Conservation (phyloP, 1,140 invertebrate species). For the Eueides isabella region DNA sequence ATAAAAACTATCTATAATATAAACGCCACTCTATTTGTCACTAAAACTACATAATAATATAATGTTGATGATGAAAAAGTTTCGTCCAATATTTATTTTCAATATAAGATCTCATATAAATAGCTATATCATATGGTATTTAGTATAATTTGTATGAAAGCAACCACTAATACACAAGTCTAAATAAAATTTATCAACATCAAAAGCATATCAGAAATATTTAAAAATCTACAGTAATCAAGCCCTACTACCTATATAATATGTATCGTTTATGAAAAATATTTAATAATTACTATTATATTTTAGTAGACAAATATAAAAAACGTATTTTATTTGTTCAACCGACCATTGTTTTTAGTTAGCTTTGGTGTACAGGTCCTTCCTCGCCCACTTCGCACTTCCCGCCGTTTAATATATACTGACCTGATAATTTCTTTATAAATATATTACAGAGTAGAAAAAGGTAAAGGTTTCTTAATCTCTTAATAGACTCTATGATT, state of each 20-base stretch:
- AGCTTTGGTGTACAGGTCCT: conserved; percentile 42
- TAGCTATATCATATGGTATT: conserved; percentile 26
- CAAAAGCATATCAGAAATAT: conserved; percentile 62
- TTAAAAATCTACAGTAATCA: conserved; percentile 54
- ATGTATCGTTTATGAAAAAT: conserved; percentile 59
- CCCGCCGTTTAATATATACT: neutral
- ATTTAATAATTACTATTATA: conserved; percentile 56
- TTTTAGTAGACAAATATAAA: conserved; percentile 59
- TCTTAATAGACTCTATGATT: conserved; percentile 39
- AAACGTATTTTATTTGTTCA: conserved; percentile 51
- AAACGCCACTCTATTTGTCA: neutral
- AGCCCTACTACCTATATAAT: conserved; percentile 57
- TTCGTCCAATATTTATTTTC: conserved; percentile 14
- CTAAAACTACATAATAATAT: neutral
- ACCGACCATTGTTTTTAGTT: conserved; percentile 28
- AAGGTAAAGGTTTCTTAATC: conserved; percentile 37
- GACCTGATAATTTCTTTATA: conserved; percentile 28
- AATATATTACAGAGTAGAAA: conserved; percentile 42
- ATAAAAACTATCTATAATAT: conserved; percentile 1
- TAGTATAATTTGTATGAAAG: conserved; percentile 49
- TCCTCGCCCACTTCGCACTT: neutral
- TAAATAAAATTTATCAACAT: conserved; percentile 60
- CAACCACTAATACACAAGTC: conserved; percentile 52
- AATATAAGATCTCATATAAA: conserved; percentile 34
- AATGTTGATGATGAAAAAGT: conserved; percentile 45